Conservation (phyloP, 2,888 invertebrate species). For the Graphium colonna region DNA sequence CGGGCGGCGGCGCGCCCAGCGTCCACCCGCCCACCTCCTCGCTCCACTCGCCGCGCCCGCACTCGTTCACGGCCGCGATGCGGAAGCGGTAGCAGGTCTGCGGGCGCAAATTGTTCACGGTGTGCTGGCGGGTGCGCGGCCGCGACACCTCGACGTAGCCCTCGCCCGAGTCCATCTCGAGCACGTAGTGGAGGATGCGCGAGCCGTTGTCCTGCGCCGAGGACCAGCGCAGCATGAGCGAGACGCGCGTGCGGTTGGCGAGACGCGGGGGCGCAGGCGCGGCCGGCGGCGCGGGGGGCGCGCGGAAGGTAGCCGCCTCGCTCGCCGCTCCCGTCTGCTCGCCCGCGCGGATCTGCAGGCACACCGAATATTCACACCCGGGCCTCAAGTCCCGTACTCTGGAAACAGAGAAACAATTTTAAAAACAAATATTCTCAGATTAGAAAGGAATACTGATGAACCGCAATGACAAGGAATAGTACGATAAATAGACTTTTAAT, state of each 20-base stretch:
- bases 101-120: conserved; percentile 86
- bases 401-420: conserved; percentile 22
- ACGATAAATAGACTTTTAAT: too few relatives aligned
- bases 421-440: too few relatives aligned
- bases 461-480: too few relatives aligned
- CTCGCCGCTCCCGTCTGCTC: conserved; percentile 87
- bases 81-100: conserved; percentile 91
- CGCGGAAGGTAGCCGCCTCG: conserved; percentile 89
- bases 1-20: conserved; percentile 88
- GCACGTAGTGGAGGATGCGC: conserved; percentile 85
- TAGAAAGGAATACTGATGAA: too few relatives aligned
- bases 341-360: conserved; percentile 88
- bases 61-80: conserved; percentile 89
- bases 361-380: conserved; percentile 92
- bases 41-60: conserved; percentile 87
- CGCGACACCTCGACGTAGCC: conserved; percentile 87
- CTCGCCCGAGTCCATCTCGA: conserved; percentile 88
- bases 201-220: conserved; percentile 90
- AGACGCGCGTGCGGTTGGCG: conserved; percentile 84
- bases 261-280: conserved; percentile 86
- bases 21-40: conserved; percentile 85
- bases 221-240: conserved; percentile 85
- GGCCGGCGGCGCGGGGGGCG: conserved; percentile 90
- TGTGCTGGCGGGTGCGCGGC: conserved; percentile 87
- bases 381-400: conserved; percentile 91